phyloP scores from a whole-genome alignment of 2,888 invertebrate species.

The Epirrita christyi region DNA sequence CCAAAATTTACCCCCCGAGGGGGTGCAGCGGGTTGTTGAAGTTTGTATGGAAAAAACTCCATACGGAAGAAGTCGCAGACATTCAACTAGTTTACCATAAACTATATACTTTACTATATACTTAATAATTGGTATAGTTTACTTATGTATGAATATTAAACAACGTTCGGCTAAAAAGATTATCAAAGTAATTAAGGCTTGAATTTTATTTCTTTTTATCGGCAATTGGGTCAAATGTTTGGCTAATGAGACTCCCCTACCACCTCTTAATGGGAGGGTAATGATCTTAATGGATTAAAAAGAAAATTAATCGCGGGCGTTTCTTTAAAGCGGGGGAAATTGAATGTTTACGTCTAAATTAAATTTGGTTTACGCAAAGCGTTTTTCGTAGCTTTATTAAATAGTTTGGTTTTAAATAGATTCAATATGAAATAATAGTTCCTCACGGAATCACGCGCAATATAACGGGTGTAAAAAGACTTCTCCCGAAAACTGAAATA shows the following conservation, averaged over 20 bases:
- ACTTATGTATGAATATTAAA: no score
- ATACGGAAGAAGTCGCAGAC: no score
- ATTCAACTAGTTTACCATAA: no score
- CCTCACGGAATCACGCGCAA: no score
- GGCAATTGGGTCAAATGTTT: constrained; percentile 18
- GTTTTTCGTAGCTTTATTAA: not conserved
- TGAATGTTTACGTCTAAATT: not conserved
- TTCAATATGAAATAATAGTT: no score
- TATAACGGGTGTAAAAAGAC: no score
- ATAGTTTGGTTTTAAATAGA: not conserved
- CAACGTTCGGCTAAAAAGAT: constrained; percentile 6
- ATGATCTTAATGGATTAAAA: constrained; percentile 23
- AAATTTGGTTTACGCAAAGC: not conserved
- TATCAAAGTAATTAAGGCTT: constrained; percentile 11
- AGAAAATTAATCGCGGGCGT: constrained; percentile 15
- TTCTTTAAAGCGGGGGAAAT: constrained; percentile 5
- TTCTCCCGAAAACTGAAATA: no score
- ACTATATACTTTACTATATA: no score
- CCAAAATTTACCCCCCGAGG: no score
- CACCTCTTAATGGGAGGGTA: constrained; percentile 2
- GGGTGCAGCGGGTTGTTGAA: no score
- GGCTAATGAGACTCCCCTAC: constrained; percentile 18
- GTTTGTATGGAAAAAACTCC: no score
- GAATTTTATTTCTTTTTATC: constrained; percentile 19
- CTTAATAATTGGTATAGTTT: no score